These are phyloP conservation scores for Ichneumoninae sp. DNA, from an alignment of 2,888 invertebrate genomes.

Conservation along the genomic window DNA sequence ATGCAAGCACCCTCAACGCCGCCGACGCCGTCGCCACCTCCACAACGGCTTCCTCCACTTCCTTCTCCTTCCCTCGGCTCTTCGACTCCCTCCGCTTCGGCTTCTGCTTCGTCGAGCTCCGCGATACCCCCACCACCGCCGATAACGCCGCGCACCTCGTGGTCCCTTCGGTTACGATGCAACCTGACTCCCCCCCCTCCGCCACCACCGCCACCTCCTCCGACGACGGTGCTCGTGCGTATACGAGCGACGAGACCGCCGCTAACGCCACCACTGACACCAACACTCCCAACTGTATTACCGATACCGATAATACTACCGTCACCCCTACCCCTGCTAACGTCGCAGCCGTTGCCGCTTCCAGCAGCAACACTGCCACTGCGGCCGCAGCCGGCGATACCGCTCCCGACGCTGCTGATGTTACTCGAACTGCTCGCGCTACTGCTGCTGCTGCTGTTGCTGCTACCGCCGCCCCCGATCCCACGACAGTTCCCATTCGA, in stretches of 20 bases:
- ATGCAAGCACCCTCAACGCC: constrained; percentile 71
- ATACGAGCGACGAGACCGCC: constrained; percentile 70
- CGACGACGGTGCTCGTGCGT: not conserved
- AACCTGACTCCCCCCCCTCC: constrained; percentile 65
- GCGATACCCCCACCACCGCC: constrained; percentile 64
- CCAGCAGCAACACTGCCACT: constrained; percentile 81
- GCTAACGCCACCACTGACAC: constrained; percentile 79
- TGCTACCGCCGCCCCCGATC: constrained; percentile 72
- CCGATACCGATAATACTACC: constrained; percentile 75
- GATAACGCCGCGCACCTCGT: constrained; percentile 71
- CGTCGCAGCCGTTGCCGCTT: constrained; percentile 86
- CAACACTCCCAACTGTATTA: constrained; percentile 80
- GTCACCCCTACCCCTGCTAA: constrained; percentile 78
- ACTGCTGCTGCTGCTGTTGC: constrained; percentile 74
- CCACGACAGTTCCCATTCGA: constrained; percentile 79
- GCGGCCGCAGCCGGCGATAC: constrained; percentile 66
- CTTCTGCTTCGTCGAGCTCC: constrained; percentile 57
- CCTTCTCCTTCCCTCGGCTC: constrained; percentile 69
- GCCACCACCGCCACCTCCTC: constrained; percentile 42
- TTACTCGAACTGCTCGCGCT: constrained; percentile 83
- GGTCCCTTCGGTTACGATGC: constrained; percentile 77
- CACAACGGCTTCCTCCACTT: constrained; percentile 72
- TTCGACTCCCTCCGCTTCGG: constrained; percentile 61
- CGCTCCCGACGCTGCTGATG: constrained; percentile 85
- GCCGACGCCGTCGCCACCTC: constrained; percentile 60